phyloP scores from a whole-genome alignment of 2,888 invertebrate genomes.

The Orchesellides sinensis region DNA sequence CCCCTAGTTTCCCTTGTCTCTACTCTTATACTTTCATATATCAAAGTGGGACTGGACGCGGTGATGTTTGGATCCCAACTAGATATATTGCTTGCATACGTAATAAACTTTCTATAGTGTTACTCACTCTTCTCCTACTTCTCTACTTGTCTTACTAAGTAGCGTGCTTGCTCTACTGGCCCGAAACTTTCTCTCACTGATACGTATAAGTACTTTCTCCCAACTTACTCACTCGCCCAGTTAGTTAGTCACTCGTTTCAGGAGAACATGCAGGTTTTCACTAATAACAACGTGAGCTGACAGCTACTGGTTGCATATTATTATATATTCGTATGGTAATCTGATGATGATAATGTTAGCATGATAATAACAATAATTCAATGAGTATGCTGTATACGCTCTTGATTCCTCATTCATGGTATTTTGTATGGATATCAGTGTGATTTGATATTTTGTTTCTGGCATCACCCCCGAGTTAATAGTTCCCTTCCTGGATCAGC shows the following conservation, averaged over 20 bases:
- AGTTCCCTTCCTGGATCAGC: no score
- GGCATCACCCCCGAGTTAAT: no score
- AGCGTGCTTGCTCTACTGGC: not conserved
- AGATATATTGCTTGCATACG: constrained; percentile 20
- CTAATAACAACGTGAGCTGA: not conserved
- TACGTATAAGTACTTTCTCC: not conserved
- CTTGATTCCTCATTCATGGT: no score
- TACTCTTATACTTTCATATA: not conserved
- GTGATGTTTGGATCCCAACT: constrained; percentile 6
- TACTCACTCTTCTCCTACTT: not conserved
- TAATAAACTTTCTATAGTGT: not conserved
- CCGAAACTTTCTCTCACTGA: not conserved
- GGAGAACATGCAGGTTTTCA: not conserved
- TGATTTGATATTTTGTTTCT: not conserved
- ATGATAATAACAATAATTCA: not conserved
- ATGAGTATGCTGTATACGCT: not conserved
- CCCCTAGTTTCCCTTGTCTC: not conserved
- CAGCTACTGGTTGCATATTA: not conserved
- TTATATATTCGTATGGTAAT: not conserved
- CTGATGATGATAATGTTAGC: not conserved
- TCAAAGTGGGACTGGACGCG: constrained; percentile 37
- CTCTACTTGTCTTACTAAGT: not conserved
- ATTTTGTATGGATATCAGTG: not conserved
- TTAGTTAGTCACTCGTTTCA: not conserved
- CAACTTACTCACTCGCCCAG: not conserved